A percentile compares a stretch with the other conserved stretches of the same genome.
Evolutionary conservation across 2,797 vertebrate species (phyloP).

Genomic region (Sebastes trivittatus): DNA sequence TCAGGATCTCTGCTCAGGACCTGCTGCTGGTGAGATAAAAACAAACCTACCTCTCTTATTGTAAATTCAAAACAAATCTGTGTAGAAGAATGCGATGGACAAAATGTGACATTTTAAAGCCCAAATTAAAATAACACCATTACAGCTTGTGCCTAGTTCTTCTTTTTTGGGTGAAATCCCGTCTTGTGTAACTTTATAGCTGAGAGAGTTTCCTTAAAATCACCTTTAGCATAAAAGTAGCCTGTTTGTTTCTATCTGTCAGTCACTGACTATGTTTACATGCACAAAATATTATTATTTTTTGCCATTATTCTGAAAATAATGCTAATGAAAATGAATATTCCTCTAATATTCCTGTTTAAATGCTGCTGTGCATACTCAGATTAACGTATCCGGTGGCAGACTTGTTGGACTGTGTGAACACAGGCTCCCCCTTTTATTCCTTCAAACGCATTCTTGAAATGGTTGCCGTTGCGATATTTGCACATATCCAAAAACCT

Average conservation of each 20-base stretch:
- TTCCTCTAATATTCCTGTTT: too few species aligned
- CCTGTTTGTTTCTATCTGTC: not conserved
- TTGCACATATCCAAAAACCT: too few species aligned
- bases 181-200: not conserved
- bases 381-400: too few species aligned
- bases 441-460: too few species aligned
- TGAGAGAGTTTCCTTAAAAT: not conserved
- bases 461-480: too few species aligned
- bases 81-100: not conserved
- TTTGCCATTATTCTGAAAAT: too few species aligned
- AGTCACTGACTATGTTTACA: not conserved
- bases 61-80: not conserved
- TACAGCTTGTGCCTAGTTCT: not conserved
- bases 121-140: not conserved
- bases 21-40: constrained; percentile 89
- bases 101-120: not conserved
- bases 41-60: not conserved
- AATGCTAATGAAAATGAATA: too few species aligned
- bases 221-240: not conserved
- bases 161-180: not conserved
- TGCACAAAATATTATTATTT: too few species aligned
- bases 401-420: rapidly evolving
- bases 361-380: too few species aligned
- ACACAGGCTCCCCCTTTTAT: too few species aligned
- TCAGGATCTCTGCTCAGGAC: constrained; percentile 97